Evolutionary conservation across 1,140 invertebrate genomes (phyloP), one percentile per base, ranked within the genome.

Genomic region (Brachionus calyciflorus): DNA sequence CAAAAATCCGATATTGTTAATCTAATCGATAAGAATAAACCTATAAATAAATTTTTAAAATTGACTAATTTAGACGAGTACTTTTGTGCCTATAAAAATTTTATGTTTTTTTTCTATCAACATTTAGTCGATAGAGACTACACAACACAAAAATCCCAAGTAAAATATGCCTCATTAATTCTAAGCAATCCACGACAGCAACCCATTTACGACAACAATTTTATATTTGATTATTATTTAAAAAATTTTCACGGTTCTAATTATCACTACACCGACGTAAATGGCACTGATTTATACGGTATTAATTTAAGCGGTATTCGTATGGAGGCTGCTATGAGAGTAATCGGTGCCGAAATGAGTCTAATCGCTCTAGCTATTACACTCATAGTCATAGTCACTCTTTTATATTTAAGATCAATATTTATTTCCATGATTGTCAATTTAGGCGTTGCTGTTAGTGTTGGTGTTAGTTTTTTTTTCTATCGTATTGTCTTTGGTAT

Each of bases 381-480:
- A 19, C 51, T 65, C 6, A 77, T 77, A 51, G 37, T 77, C 4
- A 12, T 60, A 26, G 57, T 77, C 14, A 63, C 76, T 24, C 6
- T 77, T 2, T 6, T 77, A 10, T 77, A 77, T 57, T 24, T 65
- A 0, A 63, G 60, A 21, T 37, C 26, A 10, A 68, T 68, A 48
- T 46, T 60, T 24, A 55, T 77, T 9, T 63, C 93, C 26, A 55
- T 92, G 6, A 90, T 93, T 84, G 91, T 93, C 21, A 89, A 93
- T 82, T 84, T 91, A 55, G 90, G 91, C 19, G 91, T 97, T 75
- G 85, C 90, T 79, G 92, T 93, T 83, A 93, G 93, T 60, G 83
- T 96, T 70, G 90, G 90, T 63, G 89, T 93, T 80, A 90, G 93
- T n/a, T 98, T 96, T 85, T 95, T 93, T 83, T 85, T 95, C 78